Base-by-base conservation (phyloP, 2,888 invertebrate genomes). In the Lithophane ornitopus region DNA sequence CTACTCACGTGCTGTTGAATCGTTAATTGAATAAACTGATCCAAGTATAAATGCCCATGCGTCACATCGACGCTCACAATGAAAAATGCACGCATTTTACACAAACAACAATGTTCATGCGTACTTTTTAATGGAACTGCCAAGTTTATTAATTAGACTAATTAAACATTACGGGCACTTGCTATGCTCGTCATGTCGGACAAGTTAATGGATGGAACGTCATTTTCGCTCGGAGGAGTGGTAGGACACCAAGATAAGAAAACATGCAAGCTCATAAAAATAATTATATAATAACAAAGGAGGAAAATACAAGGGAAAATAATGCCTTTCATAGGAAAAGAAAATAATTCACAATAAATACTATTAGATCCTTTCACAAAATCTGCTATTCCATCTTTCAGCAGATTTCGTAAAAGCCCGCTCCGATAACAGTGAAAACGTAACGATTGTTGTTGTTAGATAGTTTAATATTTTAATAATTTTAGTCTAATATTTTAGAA, bases 1-100 rank as follows among this genome's bases (percentile, higher is more conserved):
- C 81, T 78, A 74, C 85, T 88, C 91, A 91, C 92, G 88, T 91
- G 90, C 85, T 77, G 34, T 78, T 85, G 80, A 85, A 84, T 82
- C 71, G 74, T 88, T 93, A 92, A 93, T 92, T 91, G 88, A 92
- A 92, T 93, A 91, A 90, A 90, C 82, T 82, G 73, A 85, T 90
- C 87, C 87, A 73, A 80, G 76, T 75, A 88, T 82, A 87, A 87
- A 84, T 83, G 59, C 65, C 61, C 63, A 78, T 81, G 84, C 89
- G 87, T 88, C 87, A 89, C 76, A 72, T 52, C 63, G 56, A 39
- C 54, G 54, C 68, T 74, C 78, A 85, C 77, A 81, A 80, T 83
- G 49, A 75, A 77, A 83, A 85, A 73, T 77, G 75, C 71, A 77
- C 87, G 81, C 78, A 81, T 81, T 73, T 78, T 74, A 74, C 39